Base-by-base conservation (phyloP, 2,888 invertebrate species). In the Emesis castigata region DNA sequence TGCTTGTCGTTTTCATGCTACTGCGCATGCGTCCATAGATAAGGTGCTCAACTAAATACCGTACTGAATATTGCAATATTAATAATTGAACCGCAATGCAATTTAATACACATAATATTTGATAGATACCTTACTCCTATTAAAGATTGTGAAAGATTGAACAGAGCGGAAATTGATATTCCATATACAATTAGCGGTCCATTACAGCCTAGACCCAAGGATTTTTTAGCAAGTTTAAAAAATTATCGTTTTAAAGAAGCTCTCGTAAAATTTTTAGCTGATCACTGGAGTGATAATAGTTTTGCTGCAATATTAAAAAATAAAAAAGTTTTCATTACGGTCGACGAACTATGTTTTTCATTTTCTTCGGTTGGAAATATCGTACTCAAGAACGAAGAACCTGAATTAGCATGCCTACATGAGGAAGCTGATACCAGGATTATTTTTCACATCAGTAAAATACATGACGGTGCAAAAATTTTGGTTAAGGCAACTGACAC, bases 201-300 rank as follows among this genome's bases (percentile, higher is more conserved):
- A 48, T 69, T 70, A 14, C 89, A 91, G 86, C 79, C 53, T 5
- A 86, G 87, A 83, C 90, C 89, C 11, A 85, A 34, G 31, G 82
- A 87, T 86, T 89, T 90, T 86, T 79, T 84, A 85, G 85, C 82
- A 58, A 58, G 11, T 71, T 81, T 90, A 11, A 88, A 87, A 82
- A 90, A 90, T 85, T 85, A 76, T 78, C 79, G 85, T 68, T 89
- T 90, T 61, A 89, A 90, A 87, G 88, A 89, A 65, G 87, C 87
- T 62, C 61, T 90, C 74, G 86, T 90, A 58, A 75, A 79, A 26
- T 89, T 89, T 77, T 79, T 89, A 73, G 82, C 83, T 85, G 62
- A 74, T 76, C 77, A 90, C 74, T 90, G 89, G 88, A 77, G 77
- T n/a, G 84, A 87, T 72, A 68, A 89, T 39, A 14, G 74, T 83